Percentiles rank a stretch among this genome's conserved stretches.
phyloP scores from a whole-genome alignment of 1,140 invertebrate species.

The Drosophila parabipectinata region DNA sequence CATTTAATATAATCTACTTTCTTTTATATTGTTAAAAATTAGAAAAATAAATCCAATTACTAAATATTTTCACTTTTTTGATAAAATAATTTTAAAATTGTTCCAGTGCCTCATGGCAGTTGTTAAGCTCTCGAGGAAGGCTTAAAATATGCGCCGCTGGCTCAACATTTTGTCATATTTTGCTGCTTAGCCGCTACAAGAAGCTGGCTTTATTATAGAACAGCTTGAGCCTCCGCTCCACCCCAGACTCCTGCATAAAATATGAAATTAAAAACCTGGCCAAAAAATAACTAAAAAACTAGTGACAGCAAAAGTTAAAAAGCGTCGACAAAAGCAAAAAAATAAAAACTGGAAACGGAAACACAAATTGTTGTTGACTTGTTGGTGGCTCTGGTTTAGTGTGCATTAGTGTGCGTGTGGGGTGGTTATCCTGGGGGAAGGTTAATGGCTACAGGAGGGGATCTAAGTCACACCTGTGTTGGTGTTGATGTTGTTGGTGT shows the following conservation, averaged over 20 bases:
- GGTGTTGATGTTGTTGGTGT: slow-evolving; percentile 14
- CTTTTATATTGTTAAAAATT: too few species aligned
- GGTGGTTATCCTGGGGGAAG: background rate
- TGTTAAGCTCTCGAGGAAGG: slow-evolving; percentile 44
- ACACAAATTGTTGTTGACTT: slow-evolving; percentile 52
- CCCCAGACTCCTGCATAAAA: slow-evolving; percentile 34
- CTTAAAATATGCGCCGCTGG: slow-evolving; percentile 60
- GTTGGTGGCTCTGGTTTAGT: slow-evolving; percentile 38
- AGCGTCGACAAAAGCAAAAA: slow-evolving; percentile 46
- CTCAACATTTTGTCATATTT: slow-evolving; percentile 72
- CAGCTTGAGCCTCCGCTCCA: slow-evolving; percentile 23
- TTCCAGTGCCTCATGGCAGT: slow-evolving; percentile 8
- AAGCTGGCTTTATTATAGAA: slow-evolving; percentile 66
- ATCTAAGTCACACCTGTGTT: slow-evolving; percentile 40
- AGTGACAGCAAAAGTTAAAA: slow-evolving; percentile 47
- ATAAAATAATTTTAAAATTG: background rate
- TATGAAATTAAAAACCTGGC: slow-evolving; percentile 63
- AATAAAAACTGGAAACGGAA: slow-evolving; percentile 29
- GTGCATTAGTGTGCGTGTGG: slow-evolving; percentile 9
- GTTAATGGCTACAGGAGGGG: slow-evolving; percentile 11
- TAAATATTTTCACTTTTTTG: background rate
- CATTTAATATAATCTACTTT: too few species aligned
- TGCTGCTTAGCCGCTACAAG: slow-evolving; percentile 56
- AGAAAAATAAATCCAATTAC: background rate
- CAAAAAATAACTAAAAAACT: slow-evolving; percentile 34